These are phyloP conservation scores for Syritta pipiens DNA, from an alignment of 2,888 invertebrate genomes.

Conservation along the genomic window DNA sequence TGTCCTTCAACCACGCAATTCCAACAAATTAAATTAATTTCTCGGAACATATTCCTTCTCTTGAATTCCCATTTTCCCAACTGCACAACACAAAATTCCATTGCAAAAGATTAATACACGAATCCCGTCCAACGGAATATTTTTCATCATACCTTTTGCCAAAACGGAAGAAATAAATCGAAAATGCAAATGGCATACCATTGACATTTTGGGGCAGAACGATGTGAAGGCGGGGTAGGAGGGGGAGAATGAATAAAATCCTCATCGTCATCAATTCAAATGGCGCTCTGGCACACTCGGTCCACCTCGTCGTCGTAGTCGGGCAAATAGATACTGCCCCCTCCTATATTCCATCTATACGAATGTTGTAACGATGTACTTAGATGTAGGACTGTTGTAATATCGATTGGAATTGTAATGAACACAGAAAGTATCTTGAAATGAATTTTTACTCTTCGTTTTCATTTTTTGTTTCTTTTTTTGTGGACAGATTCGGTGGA, in stretches of 20 bases:
- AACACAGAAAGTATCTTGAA: conserved; percentile 14
- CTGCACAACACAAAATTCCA: too few relatives aligned
- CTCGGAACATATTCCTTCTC: too few relatives aligned
- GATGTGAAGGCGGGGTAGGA: too few relatives aligned
- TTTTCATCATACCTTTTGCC: conserved; percentile 35
- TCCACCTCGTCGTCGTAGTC: background rate
- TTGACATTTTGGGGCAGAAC: conserved; percentile 48
- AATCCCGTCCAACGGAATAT: conserved; percentile 23
- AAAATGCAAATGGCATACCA: conserved; percentile 49
- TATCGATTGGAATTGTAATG: conserved; percentile 47
- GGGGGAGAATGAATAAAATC: conserved; percentile 52
- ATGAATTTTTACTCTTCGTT: conserved; percentile 36
- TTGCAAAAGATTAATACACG: conserved; percentile 39
- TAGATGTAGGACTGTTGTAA: conserved; percentile 47
- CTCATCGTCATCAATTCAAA: conserved; percentile 51
- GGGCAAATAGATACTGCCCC: conserved; percentile 18
- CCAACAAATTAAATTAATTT: too few relatives aligned
- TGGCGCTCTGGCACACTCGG: conserved; percentile 17
- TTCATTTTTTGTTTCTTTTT: background rate
- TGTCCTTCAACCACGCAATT: too few relatives aligned
- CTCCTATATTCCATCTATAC: conserved; percentile 19
- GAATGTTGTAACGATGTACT: conserved; percentile 47
- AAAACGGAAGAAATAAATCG: conserved; percentile 44
- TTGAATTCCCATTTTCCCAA: conserved; percentile 17
- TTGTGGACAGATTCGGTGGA: background rate